Conservation (phyloP, 1,140 invertebrate species). For the Pseudomyrmex pallidus region DNA sequence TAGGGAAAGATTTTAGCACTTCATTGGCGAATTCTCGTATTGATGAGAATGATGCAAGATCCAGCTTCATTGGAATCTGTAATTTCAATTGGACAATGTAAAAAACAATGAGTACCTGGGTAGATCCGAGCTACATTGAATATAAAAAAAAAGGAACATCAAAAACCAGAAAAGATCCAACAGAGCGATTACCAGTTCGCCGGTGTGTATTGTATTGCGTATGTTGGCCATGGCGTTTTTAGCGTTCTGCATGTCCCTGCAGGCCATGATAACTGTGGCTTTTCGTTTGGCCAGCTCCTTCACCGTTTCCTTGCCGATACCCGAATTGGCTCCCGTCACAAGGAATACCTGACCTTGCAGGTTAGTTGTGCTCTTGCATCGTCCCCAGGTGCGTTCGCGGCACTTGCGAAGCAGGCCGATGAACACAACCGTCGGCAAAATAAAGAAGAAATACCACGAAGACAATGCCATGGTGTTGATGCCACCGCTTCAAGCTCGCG, state of each 20-base stretch:
- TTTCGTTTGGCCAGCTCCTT: slow-evolving; percentile 88
- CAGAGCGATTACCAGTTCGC: slow-evolving; percentile 86
- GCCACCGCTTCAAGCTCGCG: background rate
- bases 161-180: no score
- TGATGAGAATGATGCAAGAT: slow-evolving; percentile 90
- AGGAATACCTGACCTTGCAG: slow-evolving; percentile 88
- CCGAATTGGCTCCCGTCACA: slow-evolving; percentile 92
- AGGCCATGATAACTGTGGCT: slow-evolving; percentile 91
- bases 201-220: slow-evolving; percentile 84
- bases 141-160: background rate
- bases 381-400: slow-evolving; percentile 84
- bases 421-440: slow-evolving; percentile 80
- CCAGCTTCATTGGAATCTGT: slow-evolving; percentile 90
- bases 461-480: slow-evolving; percentile 78
- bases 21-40: slow-evolving; percentile 89
- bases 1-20: slow-evolving; percentile 87
- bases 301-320: slow-evolving; percentile 92
- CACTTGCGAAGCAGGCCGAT: slow-evolving; percentile 84
- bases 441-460: slow-evolving; percentile 80
- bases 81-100: background rate
- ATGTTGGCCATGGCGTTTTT: slow-evolving; percentile 88
- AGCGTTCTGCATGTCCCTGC: slow-evolving; percentile 88
- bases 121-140: background rate
- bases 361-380: slow-evolving; percentile 80
- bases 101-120: no score